Base-by-base conservation (phyloP, 2,888 invertebrate genomes). In the Nemapogon koenigi region DNA sequence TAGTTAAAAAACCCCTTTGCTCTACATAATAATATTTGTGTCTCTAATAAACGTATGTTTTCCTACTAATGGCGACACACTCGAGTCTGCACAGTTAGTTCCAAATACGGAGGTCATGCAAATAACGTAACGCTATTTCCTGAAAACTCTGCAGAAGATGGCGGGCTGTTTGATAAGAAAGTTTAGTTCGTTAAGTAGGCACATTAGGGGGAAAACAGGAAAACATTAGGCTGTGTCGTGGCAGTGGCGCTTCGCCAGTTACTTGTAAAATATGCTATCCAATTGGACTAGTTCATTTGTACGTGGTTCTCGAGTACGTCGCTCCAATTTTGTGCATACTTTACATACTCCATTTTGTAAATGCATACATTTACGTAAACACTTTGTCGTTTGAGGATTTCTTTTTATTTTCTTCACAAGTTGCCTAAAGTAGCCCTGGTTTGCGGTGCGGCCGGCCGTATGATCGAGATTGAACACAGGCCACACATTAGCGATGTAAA, bases 151-250 rank as follows among this genome's bases (percentile, higher is more conserved):
- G 41, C 52, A 50, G 57, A 51, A 63, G 62, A 63, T 65, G 65
- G 69, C 56, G 63, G 68, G 68, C 60, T 59, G 62, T 61, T 58
- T 57, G 72, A 75, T 73, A 73, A 72, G 69, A 73, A 72, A 71
- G 64, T 73, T 72, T 62, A 68, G 68, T 72, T 71, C 59, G 64
- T 70, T 73, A 72, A 72, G 70, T 72, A 70, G 72, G 62, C 62
- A 71, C 75, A 71, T 73, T 73, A 72, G 60, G 65, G 55, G 55
- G 28, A 60, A 59, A 68, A 67, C 71, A 69, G 71, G 71, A 72
- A 72, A 70, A 71, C 70, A 68, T 73, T 71, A 65, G 59, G 62
- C 62, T 51, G 60, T 62, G 64, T 64, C 63, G 62, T 51, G 60
- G 53, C 63, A 61, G 64, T 63, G 71, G 70, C 68, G 55, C 61